Conservation (phyloP, 2,113 vertebrate species). For the Barnardius zonarius region DNA sequence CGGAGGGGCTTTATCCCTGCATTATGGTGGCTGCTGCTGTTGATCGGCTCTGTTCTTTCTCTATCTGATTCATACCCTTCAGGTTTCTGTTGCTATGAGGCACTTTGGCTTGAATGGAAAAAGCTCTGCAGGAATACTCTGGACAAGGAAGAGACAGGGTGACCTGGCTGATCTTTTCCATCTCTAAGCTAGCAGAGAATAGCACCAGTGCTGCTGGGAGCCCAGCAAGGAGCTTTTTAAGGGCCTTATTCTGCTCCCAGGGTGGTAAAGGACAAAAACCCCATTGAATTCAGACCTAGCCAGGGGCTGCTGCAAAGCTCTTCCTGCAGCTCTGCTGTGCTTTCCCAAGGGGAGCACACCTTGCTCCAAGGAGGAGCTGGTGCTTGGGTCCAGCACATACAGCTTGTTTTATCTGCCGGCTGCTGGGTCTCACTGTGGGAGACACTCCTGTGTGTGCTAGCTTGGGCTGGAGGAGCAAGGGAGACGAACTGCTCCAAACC, state of each 20-base stretch:
- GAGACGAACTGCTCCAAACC: not conserved
- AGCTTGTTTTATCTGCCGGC: not conserved
- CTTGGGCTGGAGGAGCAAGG: not conserved
- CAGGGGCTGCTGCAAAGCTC: accelerated
- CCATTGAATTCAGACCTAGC: not conserved
- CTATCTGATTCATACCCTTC: not conserved
- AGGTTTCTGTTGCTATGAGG: constrained; percentile 48
- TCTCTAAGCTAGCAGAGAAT: not conserved
- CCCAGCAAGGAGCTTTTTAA: not conserved
- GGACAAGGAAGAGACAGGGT: not conserved
- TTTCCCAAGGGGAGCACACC: not conserved
- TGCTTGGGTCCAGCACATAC: accelerated
- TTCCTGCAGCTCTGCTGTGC: not conserved
- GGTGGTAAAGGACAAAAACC: not conserved
- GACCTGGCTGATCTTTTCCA: constrained; percentile 25
- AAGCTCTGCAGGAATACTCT: not conserved
- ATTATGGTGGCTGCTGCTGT: not conserved
- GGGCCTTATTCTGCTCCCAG: not conserved
- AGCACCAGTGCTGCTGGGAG: not conserved
- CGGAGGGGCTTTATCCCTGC: not conserved
- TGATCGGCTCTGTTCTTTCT: not conserved
- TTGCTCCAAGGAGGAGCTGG: accelerated
- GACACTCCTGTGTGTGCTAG: not conserved
- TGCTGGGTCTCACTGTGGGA: not conserved
- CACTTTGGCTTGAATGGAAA: not conserved